Evolutionary conservation across 2,797 vertebrate species (phyloP), one percentile per base, ranked within the genome.

Genomic region (Micromesistius poutassou): DNA sequence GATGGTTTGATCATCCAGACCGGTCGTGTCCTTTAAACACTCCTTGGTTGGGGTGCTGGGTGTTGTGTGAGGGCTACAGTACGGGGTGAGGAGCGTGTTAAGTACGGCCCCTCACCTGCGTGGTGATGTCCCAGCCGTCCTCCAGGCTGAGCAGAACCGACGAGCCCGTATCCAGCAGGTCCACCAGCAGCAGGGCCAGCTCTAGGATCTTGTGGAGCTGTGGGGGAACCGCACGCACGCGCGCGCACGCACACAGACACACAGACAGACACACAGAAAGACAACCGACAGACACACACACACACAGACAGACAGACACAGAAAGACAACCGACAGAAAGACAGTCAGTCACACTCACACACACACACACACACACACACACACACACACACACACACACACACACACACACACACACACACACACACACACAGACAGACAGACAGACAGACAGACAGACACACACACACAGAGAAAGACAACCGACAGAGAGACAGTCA

Each of bases 81-180:
- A 2, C 22, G 46, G 46, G 14, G 46, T 16, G 1, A 14, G 12
- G 10, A 38, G 70, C 28, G n/a, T 66, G n/a, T 73, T 78, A 74
- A 82, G 82, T n/a, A 75, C 78, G 68, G 78, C 74, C 35, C 35
- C 91, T 96, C 91, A 98, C 98, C 94, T 99, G 98, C 28, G 96
- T 94, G 36, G 97, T 99, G 85, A 98, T 95, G 89, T 99, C 98
- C 98, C 98, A 99, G 89, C 98, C 98, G 74, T 99, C 98, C 92
- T 99, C 98, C 89, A 99, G 93, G 92, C 98, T 97, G 87, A 99
- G 93, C 88, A 99, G 91, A 81, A 96, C 97, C 28, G 98, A 99
- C 42, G 98, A 99, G 79, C 98, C 97, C 68, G 94, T 95, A 89
- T 99, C 97, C 87, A 99, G 94, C 40, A 99, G 94, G 89, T 98